Evolutionary conservation across 2,797 vertebrate species (phyloP).

Genomic region (Diglossa cyanea): DNA sequence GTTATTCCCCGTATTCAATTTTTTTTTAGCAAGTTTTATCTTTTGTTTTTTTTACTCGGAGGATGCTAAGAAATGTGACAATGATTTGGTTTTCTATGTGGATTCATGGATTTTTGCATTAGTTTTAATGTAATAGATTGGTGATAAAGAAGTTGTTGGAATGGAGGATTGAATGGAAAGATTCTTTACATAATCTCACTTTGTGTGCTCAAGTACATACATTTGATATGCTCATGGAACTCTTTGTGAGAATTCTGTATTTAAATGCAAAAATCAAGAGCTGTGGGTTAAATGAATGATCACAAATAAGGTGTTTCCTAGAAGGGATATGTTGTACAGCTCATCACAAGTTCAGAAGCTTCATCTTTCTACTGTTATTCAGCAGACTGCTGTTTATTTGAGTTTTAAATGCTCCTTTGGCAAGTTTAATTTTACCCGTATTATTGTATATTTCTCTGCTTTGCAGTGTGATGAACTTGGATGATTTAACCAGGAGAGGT

Average conservation of each 20-base stretch:
- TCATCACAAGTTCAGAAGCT: neutral
- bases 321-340: neutral
- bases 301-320: neutral
- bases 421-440: neutral
- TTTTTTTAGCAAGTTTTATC: neutral
- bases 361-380: neutral
- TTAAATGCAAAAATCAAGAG: neutral
- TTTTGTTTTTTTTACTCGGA: neutral
- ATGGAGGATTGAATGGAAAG: neutral
- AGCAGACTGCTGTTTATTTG: neutral
- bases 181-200: neutral
- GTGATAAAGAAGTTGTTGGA: neutral
- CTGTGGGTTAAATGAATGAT: neutral
- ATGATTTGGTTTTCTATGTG: neutral
- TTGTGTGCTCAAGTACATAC: neutral
- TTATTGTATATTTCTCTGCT: neutral
- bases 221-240: neutral
- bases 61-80: neutral
- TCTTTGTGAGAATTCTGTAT: neutral
- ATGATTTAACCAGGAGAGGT: conserved; percentile 93
- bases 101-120: neutral
- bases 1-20: neutral
- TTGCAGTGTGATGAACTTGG: conserved; percentile 95
- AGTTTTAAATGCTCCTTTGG: neutral
- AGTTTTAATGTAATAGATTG: neutral